Evolutionary conservation across 1,140 invertebrate species (phyloP).

Genomic region (Macrotrachela quadricornifera): DNA sequence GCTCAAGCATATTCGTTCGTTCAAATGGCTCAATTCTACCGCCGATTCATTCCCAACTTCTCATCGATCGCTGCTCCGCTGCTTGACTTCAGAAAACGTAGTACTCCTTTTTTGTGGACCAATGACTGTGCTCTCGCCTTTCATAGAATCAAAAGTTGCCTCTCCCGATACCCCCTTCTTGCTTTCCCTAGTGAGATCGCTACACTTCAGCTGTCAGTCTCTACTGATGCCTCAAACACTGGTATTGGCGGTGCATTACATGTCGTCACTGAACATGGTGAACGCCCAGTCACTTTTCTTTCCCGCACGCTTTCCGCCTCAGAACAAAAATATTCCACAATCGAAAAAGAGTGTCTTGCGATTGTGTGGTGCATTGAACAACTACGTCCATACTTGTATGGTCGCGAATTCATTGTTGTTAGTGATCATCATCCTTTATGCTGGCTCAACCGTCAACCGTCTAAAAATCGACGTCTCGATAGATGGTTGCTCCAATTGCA

Average conservation of each 20-base stretch:
- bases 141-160: constrained; percentile 9
- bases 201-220: constrained; percentile 9
- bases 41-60: constrained; percentile 14
- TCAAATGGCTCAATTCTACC: constrained; percentile 15
- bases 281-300: constrained; percentile 5
- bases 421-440: too few relatives aligned
- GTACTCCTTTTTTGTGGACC: not conserved
- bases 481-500: constrained; percentile 33
- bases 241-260: constrained; percentile 12
- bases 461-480: constrained; percentile 14
- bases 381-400: constrained; percentile 14
- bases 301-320: not conserved
- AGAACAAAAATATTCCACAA: constrained; percentile 14
- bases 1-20: constrained; percentile 17
- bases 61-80: constrained; percentile 13
- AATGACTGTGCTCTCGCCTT: constrained; percentile 8
- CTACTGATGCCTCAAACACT: constrained; percentile 11
- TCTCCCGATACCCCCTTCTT: constrained; percentile 9
- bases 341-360: constrained; percentile 14
- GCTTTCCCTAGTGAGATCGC: constrained; percentile 10
- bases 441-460: not conserved
- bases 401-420: too few relatives aligned
- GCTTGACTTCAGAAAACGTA: constrained; percentile 10
- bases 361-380: constrained; percentile 12
- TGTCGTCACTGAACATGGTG: constrained; percentile 11